Evolutionary conservation across 2,888 invertebrate genomes (phyloP).

Genomic region (Balanococcus diminutus): DNA sequence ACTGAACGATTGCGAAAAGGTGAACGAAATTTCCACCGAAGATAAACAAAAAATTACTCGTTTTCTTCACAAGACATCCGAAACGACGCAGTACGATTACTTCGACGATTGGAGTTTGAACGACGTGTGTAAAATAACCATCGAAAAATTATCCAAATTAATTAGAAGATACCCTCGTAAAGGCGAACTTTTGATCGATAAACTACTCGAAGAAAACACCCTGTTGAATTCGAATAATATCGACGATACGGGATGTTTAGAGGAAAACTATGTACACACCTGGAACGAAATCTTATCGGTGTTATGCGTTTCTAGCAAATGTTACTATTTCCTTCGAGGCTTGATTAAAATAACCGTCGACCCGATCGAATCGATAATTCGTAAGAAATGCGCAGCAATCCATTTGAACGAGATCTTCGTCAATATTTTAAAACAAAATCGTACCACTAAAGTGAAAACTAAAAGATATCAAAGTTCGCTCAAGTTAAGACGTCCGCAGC

Average conservation of each 20-base stretch:
- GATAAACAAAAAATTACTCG: not conserved
- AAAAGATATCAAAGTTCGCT: not conserved
- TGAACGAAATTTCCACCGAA: not conserved
- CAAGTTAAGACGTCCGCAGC: not conserved
- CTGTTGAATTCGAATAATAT: not conserved
- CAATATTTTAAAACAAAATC: not conserved
- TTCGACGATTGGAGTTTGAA: not conserved
- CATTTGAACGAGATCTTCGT: conserved; percentile 41
- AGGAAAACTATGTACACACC: not conserved
- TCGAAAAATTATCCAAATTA: not conserved
- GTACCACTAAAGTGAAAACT: not conserved
- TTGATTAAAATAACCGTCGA: not conserved
- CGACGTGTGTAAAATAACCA: not conserved
- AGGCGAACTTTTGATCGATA: not conserved
- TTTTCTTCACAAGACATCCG: not conserved
- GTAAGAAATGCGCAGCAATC: not conserved
- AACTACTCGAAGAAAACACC: not conserved
- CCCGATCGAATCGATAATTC: not conserved
- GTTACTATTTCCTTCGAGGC: not conserved
- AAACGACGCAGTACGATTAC: not conserved
- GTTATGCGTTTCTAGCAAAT: not conserved
- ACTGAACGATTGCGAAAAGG: not conserved
- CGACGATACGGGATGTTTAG: not conserved
- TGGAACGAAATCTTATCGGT: conserved; percentile 15
- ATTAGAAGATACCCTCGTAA: not conserved